phyloP scores from a whole-genome alignment of 2,797 vertebrate species.

The Pseudomugil tenellus region DNA sequence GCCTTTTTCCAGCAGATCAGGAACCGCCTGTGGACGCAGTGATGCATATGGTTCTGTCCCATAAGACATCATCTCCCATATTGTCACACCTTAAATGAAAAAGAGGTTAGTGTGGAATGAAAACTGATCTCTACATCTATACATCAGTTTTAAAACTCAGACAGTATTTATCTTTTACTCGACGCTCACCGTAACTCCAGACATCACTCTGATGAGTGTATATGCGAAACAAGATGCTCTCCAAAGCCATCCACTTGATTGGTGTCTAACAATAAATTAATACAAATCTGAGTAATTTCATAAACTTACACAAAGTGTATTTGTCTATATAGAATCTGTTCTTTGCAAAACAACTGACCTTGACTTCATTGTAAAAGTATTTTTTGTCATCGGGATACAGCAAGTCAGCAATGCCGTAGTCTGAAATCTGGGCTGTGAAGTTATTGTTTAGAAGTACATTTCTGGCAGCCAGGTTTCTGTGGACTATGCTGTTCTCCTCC shows the following conservation, averaged over 20 bases:
- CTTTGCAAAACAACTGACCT: slow-evolving; percentile 76
- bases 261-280: slow-evolving; percentile 81
- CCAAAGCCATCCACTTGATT: slow-evolving; percentile 97
- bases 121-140: neutral
- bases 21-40: slow-evolving; percentile 88
- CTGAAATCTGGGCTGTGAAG: slow-evolving; percentile 92
- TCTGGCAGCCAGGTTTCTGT: slow-evolving; percentile 93
- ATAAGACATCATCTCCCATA: slow-evolving; percentile 98
- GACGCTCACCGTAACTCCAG: slow-evolving; percentile 93
- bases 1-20: slow-evolving; percentile 94
- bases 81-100: slow-evolving; percentile 87
- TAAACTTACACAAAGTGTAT: neutral
- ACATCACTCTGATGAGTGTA: slow-evolving; percentile 98
- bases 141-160: neutral
- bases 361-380: slow-evolving; percentile 89
- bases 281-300: neutral
- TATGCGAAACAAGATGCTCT: slow-evolving; percentile 94
- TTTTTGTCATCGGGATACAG: slow-evolving; percentile 95
- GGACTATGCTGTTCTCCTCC: slow-evolving; percentile 94
- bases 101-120: slow-evolving; percentile 2
- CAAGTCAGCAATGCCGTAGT: slow-evolving; percentile 93
- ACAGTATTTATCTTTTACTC: neutral
- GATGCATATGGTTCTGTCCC: slow-evolving; percentile 91
- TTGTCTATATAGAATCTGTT: neutral
- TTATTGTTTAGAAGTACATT: slow-evolving; percentile 93